Conservation (phyloP, 2,113 vertebrate genomes). For the Platysteira castanea region DNA sequence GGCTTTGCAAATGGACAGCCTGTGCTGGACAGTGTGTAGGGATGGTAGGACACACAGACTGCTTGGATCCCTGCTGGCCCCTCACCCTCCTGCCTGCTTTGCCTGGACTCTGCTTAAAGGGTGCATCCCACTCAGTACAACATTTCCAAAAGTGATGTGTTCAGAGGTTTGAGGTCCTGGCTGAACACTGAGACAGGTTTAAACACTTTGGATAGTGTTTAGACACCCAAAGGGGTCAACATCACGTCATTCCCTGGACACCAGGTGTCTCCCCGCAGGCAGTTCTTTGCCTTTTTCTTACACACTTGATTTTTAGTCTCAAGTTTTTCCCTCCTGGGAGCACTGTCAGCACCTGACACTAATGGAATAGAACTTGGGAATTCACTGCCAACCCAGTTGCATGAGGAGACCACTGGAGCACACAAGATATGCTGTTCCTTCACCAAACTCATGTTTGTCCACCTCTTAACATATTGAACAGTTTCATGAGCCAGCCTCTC, state of each 20-base stretch:
- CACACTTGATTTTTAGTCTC: neutral
- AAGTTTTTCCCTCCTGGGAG: neutral
- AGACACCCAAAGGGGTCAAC: fast-evolving
- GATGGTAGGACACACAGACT: neutral
- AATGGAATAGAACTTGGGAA: neutral
- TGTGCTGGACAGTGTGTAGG: neutral
- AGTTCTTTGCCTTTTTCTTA: neutral
- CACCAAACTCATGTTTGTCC: neutral
- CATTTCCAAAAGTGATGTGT: neutral
- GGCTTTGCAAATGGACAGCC: neutral
- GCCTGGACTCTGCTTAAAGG: neutral
- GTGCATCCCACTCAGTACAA: neutral
- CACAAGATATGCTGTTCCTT: neutral
- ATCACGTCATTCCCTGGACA: neutral
- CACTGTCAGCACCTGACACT: neutral
- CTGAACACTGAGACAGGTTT: neutral
- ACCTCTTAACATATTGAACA: neutral
- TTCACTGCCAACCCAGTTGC: neutral
- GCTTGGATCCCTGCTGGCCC: fast-evolving
- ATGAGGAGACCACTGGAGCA: neutral
- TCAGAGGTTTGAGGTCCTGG: neutral
- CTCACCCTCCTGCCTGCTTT: fast-evolving
- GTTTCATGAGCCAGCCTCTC: neutral
- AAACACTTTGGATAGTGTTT: neutral
- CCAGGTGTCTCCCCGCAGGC: neutral